Base-by-base conservation (phyloP, 1,140 invertebrate genomes). In the Pogonomyrmex californicus region DNA sequence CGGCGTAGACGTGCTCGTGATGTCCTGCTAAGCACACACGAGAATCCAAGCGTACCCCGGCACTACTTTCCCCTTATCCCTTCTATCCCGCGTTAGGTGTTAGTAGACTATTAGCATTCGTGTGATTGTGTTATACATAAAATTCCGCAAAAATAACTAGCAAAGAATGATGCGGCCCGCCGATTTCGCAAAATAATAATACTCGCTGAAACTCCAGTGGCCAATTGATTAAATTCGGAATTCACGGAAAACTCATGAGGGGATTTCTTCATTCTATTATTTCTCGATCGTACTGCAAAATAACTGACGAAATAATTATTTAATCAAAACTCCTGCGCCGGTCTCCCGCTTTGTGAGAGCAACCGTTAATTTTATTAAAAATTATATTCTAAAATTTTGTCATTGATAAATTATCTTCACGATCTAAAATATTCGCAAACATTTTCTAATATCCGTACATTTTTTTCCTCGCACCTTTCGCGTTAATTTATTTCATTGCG, bases 11-110 rank as follows among this genome's bases (percentile, higher is more conserved):
- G 95, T 94, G 86, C 94, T 95, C 91, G 93, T 92, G 71, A 93
- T 87, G 68, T 93, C 95, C 95, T 95, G 92, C 90, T 90, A 93
- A 95, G 88, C 89, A 94, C 54, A 88, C 36, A 83, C 77, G 86
- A 93, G 38, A 93, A 88, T 91, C 90, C 91, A 86, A 91, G 76
- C 89, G 82, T 78, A 75, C 86, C 86, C 89, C 77, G 36, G 7
- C 63, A 75, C 58, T 44, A 54, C n/a, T 23, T 60, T 7, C n/a
- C 12, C 2, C 4, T 58, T 73, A 49, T 10, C n/a, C 54, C 56
- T 17, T 58, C 60, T 36, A 73, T 23, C 17, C 4, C 51, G 49
- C 51, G 30, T 63, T 58, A 2, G 30, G 38, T 63, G 30, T 56
- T 58, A 49, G 38, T 58, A 23, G 38, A 73, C 70, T 83, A 83